phyloP scores from a whole-genome alignment of 2,888 invertebrate species.

The Lycocerus yunnanus region DNA sequence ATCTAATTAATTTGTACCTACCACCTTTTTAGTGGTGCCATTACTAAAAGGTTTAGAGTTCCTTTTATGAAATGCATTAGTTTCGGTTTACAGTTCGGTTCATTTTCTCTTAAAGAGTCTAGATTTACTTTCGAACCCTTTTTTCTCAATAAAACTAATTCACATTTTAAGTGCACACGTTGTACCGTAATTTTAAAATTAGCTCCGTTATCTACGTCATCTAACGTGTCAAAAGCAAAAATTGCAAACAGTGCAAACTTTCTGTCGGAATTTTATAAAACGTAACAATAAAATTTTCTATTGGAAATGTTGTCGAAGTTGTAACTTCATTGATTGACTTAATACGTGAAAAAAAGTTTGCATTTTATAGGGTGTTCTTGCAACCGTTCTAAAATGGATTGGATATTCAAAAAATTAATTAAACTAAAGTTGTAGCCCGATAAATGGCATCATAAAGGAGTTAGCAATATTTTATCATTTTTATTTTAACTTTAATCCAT shows the following conservation, averaged over 20 bases:
- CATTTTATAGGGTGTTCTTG: too few species aligned
- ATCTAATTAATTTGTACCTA: constrained; percentile 3
- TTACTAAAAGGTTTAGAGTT: not conserved
- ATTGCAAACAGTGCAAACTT: not conserved
- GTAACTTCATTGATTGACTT: not conserved
- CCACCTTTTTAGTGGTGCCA: not conserved
- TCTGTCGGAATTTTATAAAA: not conserved
- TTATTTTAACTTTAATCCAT: too few species aligned
- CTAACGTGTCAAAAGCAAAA: not conserved
- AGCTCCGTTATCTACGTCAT: not conserved
- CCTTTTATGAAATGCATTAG: constrained; percentile 9
- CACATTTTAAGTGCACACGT: not conserved
- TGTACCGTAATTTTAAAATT: not conserved
- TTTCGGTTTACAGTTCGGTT: constrained; percentile 9
- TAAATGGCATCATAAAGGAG: too few species aligned
- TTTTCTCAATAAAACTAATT: not conserved
- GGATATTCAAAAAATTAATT: too few species aligned
- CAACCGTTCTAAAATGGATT: too few species aligned
- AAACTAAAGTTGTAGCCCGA: too few species aligned
- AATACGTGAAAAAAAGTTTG: not conserved
- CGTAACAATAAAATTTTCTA: not conserved
- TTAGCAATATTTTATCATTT: too few species aligned
- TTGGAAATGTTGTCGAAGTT: not conserved
- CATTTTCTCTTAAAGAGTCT: not conserved
- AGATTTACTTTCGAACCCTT: not conserved